These are phyloP conservation scores for Calephelis virginiensis DNA, from an alignment of 1,140 invertebrate genomes.

Conservation along the genomic window DNA sequence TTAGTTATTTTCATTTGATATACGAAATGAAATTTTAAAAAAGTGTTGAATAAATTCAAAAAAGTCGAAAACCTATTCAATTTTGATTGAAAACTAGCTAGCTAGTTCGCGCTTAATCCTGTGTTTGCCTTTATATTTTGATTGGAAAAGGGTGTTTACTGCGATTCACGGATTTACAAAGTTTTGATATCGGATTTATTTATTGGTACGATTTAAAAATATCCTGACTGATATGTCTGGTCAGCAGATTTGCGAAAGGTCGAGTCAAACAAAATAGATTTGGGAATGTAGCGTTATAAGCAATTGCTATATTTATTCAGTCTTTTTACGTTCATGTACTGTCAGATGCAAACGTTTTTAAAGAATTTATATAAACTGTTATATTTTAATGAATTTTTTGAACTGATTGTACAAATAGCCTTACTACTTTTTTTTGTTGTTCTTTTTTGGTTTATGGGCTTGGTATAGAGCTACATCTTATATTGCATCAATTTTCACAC, in stretches of 20 bases:
- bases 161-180: constrained; percentile 7
- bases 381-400: too few species aligned
- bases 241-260: neutral
- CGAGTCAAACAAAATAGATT: neutral
- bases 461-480: too few species aligned
- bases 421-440: too few species aligned
- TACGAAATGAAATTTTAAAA: constrained; percentile 12
- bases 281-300: neutral
- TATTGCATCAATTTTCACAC: too few species aligned
- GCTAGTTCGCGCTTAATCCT: constrained; percentile 21
- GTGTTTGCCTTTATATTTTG: constrained; percentile 25
- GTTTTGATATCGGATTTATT: constrained; percentile 20
- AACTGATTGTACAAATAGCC: too few species aligned
- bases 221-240: neutral
- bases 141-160: constrained; percentile 24
- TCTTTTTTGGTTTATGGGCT: too few species aligned
- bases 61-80: constrained; percentile 24
- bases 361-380: too few species aligned
- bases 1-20: constrained; percentile 22
- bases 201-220: constrained; percentile 9
- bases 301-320: too few species aligned
- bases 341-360: too few species aligned
- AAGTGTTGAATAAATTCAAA: constrained; percentile 19
- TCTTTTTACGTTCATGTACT: too few species aligned
- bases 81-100: constrained; percentile 26